Base-by-base conservation (phyloP, 2,888 invertebrate species). In the Sturmia bella region DNA sequence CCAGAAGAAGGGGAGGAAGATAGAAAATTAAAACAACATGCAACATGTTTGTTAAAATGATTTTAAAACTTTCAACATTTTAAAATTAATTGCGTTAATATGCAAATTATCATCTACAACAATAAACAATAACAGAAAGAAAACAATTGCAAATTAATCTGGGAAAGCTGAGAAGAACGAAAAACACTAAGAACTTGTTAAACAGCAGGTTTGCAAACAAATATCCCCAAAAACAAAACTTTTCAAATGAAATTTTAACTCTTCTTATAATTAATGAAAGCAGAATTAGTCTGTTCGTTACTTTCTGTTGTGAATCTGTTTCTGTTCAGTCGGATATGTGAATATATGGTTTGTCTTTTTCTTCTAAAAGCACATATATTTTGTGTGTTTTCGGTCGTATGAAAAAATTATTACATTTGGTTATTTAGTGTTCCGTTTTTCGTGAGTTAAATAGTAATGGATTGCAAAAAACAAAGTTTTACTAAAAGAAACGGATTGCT, bases 1-100 rank as follows among this genome's bases (percentile, higher is more conserved):
- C 17, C 37, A 66, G 54, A 61, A 48, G 48, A 32, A 52, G 72
- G 24, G 37, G 43, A 19, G 37, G 43, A 61, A 66, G 57, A 74
- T 64, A 61, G 45, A 66, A 66, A 78, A 45, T 68, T 45, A 73
- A 52, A 68, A 59, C 57, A 74, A 80, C 80, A 79, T 74, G 80
- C 80, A 64, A 80, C 74, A 63, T 63, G 74, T 74, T 69, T 70
- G 80, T 64, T 70, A 57, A 78, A 78, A 66, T 75, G 77, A 78
- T 75, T 82, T 76, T 74, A 66, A 82, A 82, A 75, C 81, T 82
- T 78, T 82, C 82, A 78, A 70, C 77, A 74, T 78, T 82, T 74
- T 50, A 64, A 78, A 77, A 70, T 82, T 78, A 78, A 82, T 82
- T 64, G 77, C 78, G 69, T 78, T 82, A 82, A 77, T 82, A 82